Base-by-base conservation (phyloP, 2,888 invertebrate species). In the Hydrotaea cyrtoneurina region DNA sequence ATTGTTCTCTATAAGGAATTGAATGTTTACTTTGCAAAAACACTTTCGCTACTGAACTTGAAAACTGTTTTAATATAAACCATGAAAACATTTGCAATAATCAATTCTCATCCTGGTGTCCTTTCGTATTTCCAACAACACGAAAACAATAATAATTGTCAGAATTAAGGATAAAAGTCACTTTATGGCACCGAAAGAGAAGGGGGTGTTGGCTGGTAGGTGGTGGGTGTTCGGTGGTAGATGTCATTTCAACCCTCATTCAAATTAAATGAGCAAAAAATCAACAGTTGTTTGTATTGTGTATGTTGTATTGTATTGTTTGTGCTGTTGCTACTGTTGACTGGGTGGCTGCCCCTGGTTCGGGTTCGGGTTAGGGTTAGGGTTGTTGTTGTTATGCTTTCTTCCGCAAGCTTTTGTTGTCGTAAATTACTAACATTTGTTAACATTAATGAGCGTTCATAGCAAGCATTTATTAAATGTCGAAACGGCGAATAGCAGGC, bases 391-490 rank as follows among this genome's bases (percentile, higher is more conserved):
- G 69, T 69, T 46, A 8, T 66, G 69, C 21, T 66, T 66, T 23
- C 69, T 69, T 69, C 46, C 31, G 46, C 19, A 78, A 19, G 62
- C 57, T 73, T 69, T 66, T 79, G 46, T 72, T 80, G 84, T 73
- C 81, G 76, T 84, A 79, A n/a, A 85, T 85, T 81, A 86, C 75
- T 83, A 83, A 84, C 86, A 82, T 78, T 86, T 86, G 46, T 77
- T 79, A 82, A 83, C 77, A 71, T 78, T 83, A 83, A 85, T 85
- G 86, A 86, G 83, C 80, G 86, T 83, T 85, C 86, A 85, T 82
- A 87, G 82, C 86, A 86, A 87, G 82, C 86, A 86, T 87, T 82
- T 83, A 86, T 84, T 81, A 80, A 83, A 81, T 72, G 74, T 78
- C 73, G 53, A 82, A 82, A 83, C 66, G 31, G 55, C 23, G 15